These are phyloP conservation scores for Holothuria leucospilota DNA, from an alignment of 53 echinoderm and acorn worm genomes.

Conservation along the genomic window DNA sequence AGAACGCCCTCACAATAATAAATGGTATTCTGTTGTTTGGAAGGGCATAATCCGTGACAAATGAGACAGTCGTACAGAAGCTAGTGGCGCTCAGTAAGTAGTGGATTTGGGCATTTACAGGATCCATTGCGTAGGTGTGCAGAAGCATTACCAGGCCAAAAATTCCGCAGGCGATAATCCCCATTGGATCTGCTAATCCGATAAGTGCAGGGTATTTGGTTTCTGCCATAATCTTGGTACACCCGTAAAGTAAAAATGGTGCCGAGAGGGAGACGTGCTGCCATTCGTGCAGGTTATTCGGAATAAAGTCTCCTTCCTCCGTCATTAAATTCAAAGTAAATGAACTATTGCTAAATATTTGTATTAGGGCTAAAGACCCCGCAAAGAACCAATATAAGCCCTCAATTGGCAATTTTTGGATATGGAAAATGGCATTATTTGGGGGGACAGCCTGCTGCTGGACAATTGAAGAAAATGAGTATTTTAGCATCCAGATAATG, in stretches of 20 bases:
- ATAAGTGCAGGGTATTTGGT: too few species aligned
- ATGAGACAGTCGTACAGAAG: too few species aligned
- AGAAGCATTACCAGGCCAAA: conserved; percentile 6
- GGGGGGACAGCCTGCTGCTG: too few species aligned
- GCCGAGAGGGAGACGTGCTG: too few species aligned
- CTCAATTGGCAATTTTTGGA: not conserved
- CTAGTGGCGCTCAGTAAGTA: too few species aligned
- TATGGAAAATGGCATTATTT: too few species aligned
- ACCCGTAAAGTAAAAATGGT: too few species aligned
- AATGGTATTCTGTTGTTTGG: too few species aligned
- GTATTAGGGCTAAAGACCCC: not conserved
- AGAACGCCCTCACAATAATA: not conserved
- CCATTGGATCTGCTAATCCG: not conserved
- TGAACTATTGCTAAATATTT: not conserved
- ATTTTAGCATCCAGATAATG: conserved; percentile 11
- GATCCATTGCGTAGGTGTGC: not conserved
- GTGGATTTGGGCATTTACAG: not conserved
- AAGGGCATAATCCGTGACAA: too few species aligned
- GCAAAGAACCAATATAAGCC: conserved; percentile 1
- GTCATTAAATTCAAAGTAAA: not conserved
- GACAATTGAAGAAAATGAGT: not conserved
- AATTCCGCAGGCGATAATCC: conserved; percentile 14
- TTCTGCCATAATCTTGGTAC: too few species aligned
- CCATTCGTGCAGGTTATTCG: not conserved
- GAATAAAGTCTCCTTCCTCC: conserved; percentile 1